Percentiles rank a stretch among this genome's conserved stretches.
Conservation (phyloP, 2,113 vertebrate genomes). For the Maccullochella peelii region DNA sequence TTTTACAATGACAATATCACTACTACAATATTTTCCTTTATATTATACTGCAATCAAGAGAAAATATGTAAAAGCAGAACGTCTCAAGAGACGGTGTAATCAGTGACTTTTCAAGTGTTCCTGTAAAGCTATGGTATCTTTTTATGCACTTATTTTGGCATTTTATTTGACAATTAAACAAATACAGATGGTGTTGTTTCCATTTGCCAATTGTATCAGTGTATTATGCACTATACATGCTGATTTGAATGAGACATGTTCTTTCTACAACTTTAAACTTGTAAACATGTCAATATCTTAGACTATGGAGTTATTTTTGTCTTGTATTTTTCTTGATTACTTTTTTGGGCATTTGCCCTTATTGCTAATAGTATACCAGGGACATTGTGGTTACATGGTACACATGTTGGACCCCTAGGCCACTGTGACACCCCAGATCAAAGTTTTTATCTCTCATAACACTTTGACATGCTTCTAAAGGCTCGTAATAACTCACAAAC, state of each 20-base stretch:
- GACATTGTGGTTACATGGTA: neutral
- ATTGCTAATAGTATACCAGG: neutral
- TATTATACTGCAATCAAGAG: neutral
- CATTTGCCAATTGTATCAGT: neutral
- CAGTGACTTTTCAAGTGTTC: neutral
- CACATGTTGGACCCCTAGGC: neutral
- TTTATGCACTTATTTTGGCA: neutral
- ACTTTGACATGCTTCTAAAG: neutral
- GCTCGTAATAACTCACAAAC: neutral
- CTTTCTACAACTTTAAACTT: constrained; percentile 1
- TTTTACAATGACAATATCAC: neutral
- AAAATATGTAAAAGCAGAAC: neutral
- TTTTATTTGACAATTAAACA: neutral
- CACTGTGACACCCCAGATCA: neutral
- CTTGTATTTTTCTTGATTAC: neutral
- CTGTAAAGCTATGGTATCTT: neutral
- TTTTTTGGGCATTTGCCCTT: neutral
- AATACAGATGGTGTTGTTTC: neutral
- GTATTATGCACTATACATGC: neutral
- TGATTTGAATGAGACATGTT: neutral
- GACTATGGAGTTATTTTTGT: neutral
- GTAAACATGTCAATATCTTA: neutral
- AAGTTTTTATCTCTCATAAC: neutral
- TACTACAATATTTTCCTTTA: neutral
- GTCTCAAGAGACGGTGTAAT: neutral